These are phyloP conservation scores for Phoenoteleia sp. DNA, from an alignment of 2,888 invertebrate genomes.

Conservation along the genomic window DNA sequence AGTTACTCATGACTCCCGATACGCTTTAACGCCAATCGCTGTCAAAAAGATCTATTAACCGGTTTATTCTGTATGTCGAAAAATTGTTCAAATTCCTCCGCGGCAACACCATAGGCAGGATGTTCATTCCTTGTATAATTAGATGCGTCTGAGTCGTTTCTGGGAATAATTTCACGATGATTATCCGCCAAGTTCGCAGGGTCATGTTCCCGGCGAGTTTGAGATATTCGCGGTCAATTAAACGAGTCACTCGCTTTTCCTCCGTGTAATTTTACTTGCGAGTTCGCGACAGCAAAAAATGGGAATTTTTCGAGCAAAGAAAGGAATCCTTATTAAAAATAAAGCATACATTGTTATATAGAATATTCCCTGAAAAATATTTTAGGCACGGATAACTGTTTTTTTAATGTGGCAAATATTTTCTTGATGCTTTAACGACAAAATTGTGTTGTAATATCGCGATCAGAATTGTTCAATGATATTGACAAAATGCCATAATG, in stretches of 20 bases:
- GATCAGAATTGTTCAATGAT: too few species aligned
- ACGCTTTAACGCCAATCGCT: neutral
- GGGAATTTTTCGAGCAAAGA: neutral
- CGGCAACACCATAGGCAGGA: constrained; percentile 21
- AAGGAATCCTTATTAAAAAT: too few species aligned
- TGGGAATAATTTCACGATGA: constrained; percentile 45
- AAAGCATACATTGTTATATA: too few species aligned
- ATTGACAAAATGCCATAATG: too few species aligned
- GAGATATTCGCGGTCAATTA: constrained; percentile 30
- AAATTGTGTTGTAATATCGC: too few species aligned
- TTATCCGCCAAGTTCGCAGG: constrained; percentile 41
- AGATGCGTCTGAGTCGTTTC: constrained; percentile 31
- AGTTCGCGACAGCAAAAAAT: neutral
- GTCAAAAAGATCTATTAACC: constrained; percentile 19
- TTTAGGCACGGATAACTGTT: too few species aligned
- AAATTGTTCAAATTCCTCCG: constrained; percentile 30
- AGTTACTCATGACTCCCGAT: constrained; percentile 1
- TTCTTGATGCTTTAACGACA: too few species aligned
- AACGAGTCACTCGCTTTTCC: neutral
- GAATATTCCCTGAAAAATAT: too few species aligned
- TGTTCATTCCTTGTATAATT: constrained; percentile 24
- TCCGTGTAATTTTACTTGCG: neutral
- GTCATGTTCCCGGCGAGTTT: constrained; percentile 31
- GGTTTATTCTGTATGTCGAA: constrained; percentile 11
- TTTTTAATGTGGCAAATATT: too few species aligned